Evolutionary conservation across 1,140 invertebrate species (phyloP), one percentile per base, ranked within the genome.

Genomic region (Drosophila sp.): DNA sequence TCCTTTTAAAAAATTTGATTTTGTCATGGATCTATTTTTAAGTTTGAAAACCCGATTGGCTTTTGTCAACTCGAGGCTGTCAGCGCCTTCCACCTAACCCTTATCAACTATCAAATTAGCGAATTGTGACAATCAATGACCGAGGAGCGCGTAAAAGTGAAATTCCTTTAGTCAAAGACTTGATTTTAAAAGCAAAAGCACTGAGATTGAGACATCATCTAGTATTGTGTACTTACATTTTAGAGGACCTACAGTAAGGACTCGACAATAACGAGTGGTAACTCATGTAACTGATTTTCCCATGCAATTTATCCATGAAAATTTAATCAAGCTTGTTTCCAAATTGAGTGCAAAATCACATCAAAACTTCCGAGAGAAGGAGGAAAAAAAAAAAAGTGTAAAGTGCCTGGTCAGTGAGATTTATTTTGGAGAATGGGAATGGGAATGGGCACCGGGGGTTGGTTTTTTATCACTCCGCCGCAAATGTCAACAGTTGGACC

Each of bases 321-420:
- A 56, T 80, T 89, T 89, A 89, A 89, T 89, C 84, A 87, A 80
- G 66, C 78, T 80, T 79, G 70, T 80, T 79, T 84, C 71, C 85
- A 89, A 89, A 89, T 89, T 89, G 84, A 89, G 84, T 89, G 84
- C 84, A 89, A 89, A 89, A 89, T 89, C 84, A 89, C 84, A 89
- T 89, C 85, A 78, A 58, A 65, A 65, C 44, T 69, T n/a, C 4
- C 27, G 29, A 3, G 11, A 11, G 27, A 11, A 2, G 4, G 44
- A 23, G 44, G 44, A 23, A 76, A 61, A 82, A 79, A 82, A 79
- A 80, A 77, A 85, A 63, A 67, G 78, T 72, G 79, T 66, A 89
- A 83, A 89, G 71, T 79, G 69, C 63, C 70, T 55, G 54, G 30
- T 60, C 61, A 30, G 44, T 29, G 17, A 55, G 27, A 29, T 60